These are phyloP conservation scores for Sigmodon hispidus DNA, from an alignment of 2,113 vertebrate genomes.

Conservation along the genomic window DNA sequence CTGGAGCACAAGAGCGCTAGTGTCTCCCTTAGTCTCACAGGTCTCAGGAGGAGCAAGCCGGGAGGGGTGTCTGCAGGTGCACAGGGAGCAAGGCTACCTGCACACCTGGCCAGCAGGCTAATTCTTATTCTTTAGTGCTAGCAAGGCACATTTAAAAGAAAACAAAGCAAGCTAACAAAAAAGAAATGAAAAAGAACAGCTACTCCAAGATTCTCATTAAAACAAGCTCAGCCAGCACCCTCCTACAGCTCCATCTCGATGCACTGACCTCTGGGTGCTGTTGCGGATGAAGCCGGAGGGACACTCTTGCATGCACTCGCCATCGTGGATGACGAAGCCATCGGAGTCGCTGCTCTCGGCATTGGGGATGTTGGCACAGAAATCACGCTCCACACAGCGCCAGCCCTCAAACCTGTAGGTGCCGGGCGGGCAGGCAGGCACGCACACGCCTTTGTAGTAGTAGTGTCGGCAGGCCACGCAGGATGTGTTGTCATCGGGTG, in stretches of 20 bases:
- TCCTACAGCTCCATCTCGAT: fast-evolving
- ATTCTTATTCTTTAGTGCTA: neutral
- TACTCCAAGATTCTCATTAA: neutral
- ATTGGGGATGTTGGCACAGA: conserved; percentile 90
- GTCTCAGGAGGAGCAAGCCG: no score
- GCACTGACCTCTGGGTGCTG: conserved; percentile 90
- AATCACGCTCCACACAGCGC: conserved; percentile 95
- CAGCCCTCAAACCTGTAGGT: conserved; percentile 98
- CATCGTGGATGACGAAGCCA: conserved; percentile 94
- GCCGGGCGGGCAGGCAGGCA: conserved; percentile 91
- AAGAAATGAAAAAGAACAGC: neutral
- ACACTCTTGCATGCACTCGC: conserved; percentile 95
- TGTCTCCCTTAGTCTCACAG: no score
- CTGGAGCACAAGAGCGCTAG: no score
- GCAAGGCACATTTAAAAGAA: neutral
- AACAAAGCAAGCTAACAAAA: neutral
- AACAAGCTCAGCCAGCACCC: neutral
- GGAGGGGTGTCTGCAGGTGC: neutral
- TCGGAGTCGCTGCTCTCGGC: conserved; percentile 86
- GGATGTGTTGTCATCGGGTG: conserved; percentile 89
- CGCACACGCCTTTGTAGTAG: conserved; percentile 91
- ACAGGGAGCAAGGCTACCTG: neutral
- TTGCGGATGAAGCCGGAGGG: conserved; percentile 97
- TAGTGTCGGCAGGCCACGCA: conserved; percentile 96
- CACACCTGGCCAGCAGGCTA: neutral